phyloP scores from a whole-genome alignment of 64 coral and sea anemone genomes.

The Stichodactyla helianthus region DNA sequence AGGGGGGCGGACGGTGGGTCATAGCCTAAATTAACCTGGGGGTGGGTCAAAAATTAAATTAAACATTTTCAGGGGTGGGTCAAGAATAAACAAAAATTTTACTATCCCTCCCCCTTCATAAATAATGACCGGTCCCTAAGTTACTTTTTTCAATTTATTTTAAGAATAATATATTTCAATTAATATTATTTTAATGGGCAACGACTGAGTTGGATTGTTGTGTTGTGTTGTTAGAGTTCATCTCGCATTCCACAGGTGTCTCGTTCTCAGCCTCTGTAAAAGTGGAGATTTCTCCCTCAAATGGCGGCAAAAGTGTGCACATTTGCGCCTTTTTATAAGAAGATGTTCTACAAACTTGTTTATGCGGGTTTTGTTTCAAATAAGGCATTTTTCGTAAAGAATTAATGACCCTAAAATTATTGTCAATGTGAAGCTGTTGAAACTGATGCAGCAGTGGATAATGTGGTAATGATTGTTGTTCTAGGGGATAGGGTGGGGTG shows the following conservation, averaged over 20 bases:
- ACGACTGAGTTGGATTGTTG: conserved; percentile 14
- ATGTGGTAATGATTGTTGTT: conserved; percentile 47
- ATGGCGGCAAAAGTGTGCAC: conserved; percentile 70
- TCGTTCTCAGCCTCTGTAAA: not conserved
- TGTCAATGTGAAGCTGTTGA: conserved; percentile 87
- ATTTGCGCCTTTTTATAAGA: conserved; percentile 92
- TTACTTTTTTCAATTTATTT: too few relatives aligned
- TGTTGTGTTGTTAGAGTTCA: not conserved
- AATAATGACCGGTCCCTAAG: too few relatives aligned
- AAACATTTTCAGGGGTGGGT: too few relatives aligned
- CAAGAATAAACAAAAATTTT: too few relatives aligned
- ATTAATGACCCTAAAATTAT: conserved; percentile 46
- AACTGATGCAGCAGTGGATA: conserved; percentile 72
- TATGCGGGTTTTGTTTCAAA: conserved; percentile 76
- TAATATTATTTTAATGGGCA: not conserved
- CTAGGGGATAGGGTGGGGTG: not conserved
- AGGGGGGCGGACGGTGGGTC: too few relatives aligned
- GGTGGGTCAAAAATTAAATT: too few relatives aligned
- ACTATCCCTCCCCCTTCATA: too few relatives aligned
- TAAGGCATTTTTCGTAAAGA: conserved; percentile 53
- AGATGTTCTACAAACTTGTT: conserved; percentile 88
- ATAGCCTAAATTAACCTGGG: too few relatives aligned
- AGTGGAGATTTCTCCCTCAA: conserved; percentile 48
- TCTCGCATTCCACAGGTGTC: not conserved
- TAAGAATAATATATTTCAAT: not conserved